Percentiles rank a stretch among this genome's conserved stretches.
These are phyloP conservation scores for Nilaparvata lugens DNA, from an alignment of 1,140 invertebrate species.

Conservation along the genomic window DNA sequence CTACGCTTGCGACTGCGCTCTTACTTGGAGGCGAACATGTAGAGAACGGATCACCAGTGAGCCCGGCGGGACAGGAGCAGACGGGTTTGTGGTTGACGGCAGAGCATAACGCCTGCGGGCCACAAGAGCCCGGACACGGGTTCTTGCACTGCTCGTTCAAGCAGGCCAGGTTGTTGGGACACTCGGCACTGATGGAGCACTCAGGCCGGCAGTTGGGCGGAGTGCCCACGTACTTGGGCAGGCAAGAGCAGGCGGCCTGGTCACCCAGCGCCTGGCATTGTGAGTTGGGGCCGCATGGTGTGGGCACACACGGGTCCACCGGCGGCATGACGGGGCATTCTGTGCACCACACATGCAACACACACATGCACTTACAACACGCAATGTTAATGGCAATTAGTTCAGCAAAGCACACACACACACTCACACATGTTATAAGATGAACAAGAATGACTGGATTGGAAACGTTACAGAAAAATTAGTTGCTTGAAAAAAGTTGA, in stretches of 20 bases:
- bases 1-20: too few species aligned
- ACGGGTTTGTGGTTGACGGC: conserved; percentile 64
- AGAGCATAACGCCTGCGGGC: conserved; percentile 59
- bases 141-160: conserved; percentile 62
- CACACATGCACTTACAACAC: not conserved
- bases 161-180: conserved; percentile 57
- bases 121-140: conserved; percentile 65
- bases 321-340: conserved; percentile 27
- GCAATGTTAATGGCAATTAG: conserved; percentile 24
- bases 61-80: conserved; percentile 60
- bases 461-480: too few species aligned
- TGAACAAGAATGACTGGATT: too few species aligned
- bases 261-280: conserved; percentile 61
- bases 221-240: conserved; percentile 59
- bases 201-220: conserved; percentile 66
- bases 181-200: conserved; percentile 63
- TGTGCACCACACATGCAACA: not conserved
- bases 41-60: conserved; percentile 65
- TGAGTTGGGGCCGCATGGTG: conserved; percentile 73
- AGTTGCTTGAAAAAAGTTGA: too few species aligned
- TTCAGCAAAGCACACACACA: not conserved
- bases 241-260: conserved; percentile 66
- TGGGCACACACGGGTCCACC: conserved; percentile 51
- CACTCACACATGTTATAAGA: too few species aligned
- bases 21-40: conserved; percentile 53